These are phyloP conservation scores for Psococerastis gibbosa DNA, from an alignment of 2,888 invertebrate species.

Conservation along the genomic window DNA sequence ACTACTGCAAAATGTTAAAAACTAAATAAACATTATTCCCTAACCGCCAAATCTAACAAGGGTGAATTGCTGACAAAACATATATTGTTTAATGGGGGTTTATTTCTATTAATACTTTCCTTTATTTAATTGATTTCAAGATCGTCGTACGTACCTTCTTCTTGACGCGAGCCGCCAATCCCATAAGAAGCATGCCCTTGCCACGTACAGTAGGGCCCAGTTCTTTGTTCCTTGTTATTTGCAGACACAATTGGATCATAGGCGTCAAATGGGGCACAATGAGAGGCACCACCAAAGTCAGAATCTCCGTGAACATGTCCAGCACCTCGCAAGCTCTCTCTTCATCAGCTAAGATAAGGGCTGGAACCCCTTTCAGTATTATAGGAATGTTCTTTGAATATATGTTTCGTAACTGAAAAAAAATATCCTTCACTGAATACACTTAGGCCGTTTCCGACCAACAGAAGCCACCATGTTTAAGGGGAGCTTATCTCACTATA, in stretches of 20 bases:
- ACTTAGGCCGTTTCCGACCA: no score
- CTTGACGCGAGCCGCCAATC: slow-evolving; percentile 44
- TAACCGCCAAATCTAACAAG: no score
- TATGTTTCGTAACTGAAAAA: slow-evolving; percentile 31
- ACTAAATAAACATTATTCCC: no score
- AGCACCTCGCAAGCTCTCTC: slow-evolving; percentile 40
- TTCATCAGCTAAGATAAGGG: slow-evolving; percentile 33
- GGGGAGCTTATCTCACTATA: no score
- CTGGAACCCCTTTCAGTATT: slow-evolving; percentile 38
- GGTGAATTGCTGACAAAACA: no score
- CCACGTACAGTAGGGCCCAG: slow-evolving; percentile 41
- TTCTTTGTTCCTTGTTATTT: slow-evolving; percentile 35
- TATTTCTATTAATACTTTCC: no score
- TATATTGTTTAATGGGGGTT: no score
- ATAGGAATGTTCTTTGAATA: slow-evolving; percentile 41
- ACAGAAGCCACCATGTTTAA: no score
- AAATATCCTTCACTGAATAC: slow-evolving; percentile 3
- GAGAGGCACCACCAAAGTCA: slow-evolving; percentile 33
- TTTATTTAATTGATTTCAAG: no score
- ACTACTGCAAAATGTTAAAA: no score
- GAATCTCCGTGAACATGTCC: slow-evolving; percentile 42
- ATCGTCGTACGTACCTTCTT: slow-evolving; percentile 51
- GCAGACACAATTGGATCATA: slow-evolving; percentile 44
- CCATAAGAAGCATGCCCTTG: slow-evolving; percentile 46
- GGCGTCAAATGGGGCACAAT: slow-evolving; percentile 41